These are phyloP conservation scores for Salminus brasiliensis DNA, from an alignment of 2,113 vertebrate species.

Conservation along the genomic window DNA sequence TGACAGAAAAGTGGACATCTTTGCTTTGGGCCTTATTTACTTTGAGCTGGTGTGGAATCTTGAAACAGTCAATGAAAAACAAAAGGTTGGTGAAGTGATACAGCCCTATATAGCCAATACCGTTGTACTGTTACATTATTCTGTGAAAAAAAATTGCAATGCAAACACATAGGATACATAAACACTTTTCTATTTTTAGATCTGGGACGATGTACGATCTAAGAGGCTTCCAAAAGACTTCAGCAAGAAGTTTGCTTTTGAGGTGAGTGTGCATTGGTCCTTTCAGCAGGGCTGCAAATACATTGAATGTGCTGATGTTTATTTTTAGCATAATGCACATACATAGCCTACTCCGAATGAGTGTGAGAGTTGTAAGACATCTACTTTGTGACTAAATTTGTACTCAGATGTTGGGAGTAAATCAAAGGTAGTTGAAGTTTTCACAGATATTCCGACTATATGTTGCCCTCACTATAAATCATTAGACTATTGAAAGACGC, in stretches of 20 bases:
- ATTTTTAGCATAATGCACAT: not conserved
- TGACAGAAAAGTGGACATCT: constrained; percentile 86
- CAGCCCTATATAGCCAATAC: not conserved
- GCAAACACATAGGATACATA: not conserved
- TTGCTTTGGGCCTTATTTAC: constrained; percentile 84
- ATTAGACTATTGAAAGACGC: no score
- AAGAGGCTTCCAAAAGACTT: constrained; percentile 59
- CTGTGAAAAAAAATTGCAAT: no score
- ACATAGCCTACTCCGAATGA: not conserved
- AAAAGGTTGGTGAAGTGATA: constrained; percentile 46
- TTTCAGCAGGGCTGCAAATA: not conserved
- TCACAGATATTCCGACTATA: no score
- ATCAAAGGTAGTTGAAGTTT: no score
- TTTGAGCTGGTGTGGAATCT: constrained; percentile 78
- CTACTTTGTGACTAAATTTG: no score
- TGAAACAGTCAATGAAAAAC: constrained; percentile 44
- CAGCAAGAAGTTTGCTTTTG: constrained; percentile 34
- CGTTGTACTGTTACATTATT: no score
- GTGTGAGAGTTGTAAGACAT: no score
- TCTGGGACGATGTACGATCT: constrained; percentile 2
- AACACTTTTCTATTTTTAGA: constrained; percentile 44
- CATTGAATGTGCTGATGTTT: not conserved
- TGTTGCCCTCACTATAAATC: no score
- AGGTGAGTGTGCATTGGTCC: constrained; percentile 57
- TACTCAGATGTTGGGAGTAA: no score